phyloP scores from a whole-genome alignment of 2,797 vertebrate genomes.

The Botia kubotai region DNA sequence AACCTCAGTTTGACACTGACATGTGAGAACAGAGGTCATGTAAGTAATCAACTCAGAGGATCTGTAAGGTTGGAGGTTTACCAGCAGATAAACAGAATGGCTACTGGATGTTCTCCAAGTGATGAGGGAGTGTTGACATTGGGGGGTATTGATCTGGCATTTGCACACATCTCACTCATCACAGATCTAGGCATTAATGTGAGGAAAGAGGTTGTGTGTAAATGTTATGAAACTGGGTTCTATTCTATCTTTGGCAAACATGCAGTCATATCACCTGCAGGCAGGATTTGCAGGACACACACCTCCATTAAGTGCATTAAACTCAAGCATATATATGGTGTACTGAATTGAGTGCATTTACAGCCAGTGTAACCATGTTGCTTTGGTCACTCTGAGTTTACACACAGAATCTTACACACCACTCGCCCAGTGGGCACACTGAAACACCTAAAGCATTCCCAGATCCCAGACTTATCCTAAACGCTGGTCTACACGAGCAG shows the following conservation, averaged over 20 bases:
- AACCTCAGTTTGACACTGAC: no score
- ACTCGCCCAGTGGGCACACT: no score
- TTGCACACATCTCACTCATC: not conserved
- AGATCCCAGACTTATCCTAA: constrained; percentile 11
- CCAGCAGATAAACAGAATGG: not conserved
- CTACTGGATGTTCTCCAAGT: not conserved
- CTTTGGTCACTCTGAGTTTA: no score
- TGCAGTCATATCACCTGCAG: not conserved
- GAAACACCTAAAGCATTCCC: not conserved
- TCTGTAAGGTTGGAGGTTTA: not conserved
- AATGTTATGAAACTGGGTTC: not conserved
- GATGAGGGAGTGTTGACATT: not conserved
- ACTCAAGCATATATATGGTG: not conserved
- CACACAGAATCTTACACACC: not conserved
- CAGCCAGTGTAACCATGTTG: not conserved
- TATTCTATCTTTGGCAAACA: no score
- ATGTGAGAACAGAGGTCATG: no score
- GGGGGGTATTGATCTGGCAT: not conserved
- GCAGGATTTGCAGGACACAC: not conserved
- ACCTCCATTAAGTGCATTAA: constrained; percentile 11
- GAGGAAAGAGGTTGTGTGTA: not conserved
- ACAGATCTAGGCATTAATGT: not conserved
- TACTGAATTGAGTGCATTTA: no score
- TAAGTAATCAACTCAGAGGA: not conserved
- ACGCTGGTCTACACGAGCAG: not conserved